Evolutionary conservation across 2,797 vertebrate genomes (phyloP), one percentile per base, ranked within the genome.

Genomic region (Crenuchus spilurus): DNA sequence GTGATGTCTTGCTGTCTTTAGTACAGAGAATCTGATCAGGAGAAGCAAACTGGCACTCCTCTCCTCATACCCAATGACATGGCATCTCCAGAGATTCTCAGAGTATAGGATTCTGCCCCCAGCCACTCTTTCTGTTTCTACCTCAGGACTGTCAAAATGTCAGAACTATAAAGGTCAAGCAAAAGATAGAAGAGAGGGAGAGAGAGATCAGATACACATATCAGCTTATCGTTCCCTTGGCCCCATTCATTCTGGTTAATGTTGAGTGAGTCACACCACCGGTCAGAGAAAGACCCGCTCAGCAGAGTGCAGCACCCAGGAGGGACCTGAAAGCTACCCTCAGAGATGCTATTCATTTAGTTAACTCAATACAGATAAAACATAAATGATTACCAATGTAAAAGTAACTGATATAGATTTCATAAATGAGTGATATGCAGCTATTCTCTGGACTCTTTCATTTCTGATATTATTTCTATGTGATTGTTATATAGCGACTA

Each of bases 91-190:
- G 76, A 64, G 72, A 77, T 62, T 52, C 20, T 28, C 65, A 42
- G 57, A 44, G 51, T 57, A 49, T 9, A 24, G 61, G 70, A 62
- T 63, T 52, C 60, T 33, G 77, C 74, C 58, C 37, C 60, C 46
- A 64, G 74, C 72, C 75, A 70, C 70, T 84, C 70, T 78, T 75
- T 69, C 55, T 77, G 80, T 74, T 44, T 73, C 65, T 58, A 64
- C 75, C 77, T 83, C 70, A 72, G 72, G 73, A 73, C 33, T 71
- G 74, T 79, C 76, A 77, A 87, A 87, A 87, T 87, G 84, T 86
- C 79, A 82, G 58, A 55, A 75, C 75, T 80, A 77, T 73, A 86
- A 88, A 89, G 88, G 84, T 88, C 86, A 84, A 67, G 77, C 33
- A 75, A 80, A 84, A 78, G 77, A 83, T 26, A 31, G 52, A 67